These are phyloP conservation scores for Xestia sexstrigata DNA, from an alignment of 2,888 invertebrate species.

Conservation along the genomic window DNA sequence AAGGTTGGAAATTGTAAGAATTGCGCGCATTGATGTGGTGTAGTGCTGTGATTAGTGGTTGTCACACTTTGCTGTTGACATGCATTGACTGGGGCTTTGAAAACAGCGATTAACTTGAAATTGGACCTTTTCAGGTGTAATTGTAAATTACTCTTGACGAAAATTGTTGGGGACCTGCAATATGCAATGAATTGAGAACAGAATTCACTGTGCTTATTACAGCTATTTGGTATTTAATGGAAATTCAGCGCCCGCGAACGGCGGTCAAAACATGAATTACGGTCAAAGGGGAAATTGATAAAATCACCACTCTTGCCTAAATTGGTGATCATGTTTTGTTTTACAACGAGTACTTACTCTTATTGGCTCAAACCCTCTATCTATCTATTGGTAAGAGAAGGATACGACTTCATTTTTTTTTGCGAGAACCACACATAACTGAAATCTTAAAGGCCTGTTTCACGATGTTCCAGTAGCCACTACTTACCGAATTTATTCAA, in stretches of 20 bases:
- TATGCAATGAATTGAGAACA: constrained; percentile 20
- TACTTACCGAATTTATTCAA: too few relatives aligned
- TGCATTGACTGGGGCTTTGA: constrained; percentile 62
- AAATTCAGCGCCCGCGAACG: background rate
- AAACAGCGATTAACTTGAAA: constrained; percentile 54
- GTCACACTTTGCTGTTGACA: constrained; percentile 74
- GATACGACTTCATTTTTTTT: background rate
- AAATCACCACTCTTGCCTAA: background rate
- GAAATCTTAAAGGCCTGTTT: background rate
- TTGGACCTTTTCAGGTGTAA: constrained; percentile 41
- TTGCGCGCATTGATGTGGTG: constrained; percentile 14
- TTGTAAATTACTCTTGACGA: constrained; percentile 18
- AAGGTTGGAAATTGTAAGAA: constrained; percentile 38
- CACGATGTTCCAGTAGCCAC: background rate
- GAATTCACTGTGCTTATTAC: constrained; percentile 1
- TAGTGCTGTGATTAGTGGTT: constrained; percentile 72
- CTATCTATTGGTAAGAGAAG: background rate
- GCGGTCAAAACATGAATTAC: background rate
- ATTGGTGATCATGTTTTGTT: background rate
- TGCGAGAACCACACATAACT: background rate
- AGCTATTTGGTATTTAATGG: background rate
- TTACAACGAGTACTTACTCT: background rate
- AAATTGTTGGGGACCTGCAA: background rate
- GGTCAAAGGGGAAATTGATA: background rate
- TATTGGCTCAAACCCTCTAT: background rate